Conservation (phyloP, 2,113 vertebrate genomes). For the Cheirogaleus medius region DNA sequence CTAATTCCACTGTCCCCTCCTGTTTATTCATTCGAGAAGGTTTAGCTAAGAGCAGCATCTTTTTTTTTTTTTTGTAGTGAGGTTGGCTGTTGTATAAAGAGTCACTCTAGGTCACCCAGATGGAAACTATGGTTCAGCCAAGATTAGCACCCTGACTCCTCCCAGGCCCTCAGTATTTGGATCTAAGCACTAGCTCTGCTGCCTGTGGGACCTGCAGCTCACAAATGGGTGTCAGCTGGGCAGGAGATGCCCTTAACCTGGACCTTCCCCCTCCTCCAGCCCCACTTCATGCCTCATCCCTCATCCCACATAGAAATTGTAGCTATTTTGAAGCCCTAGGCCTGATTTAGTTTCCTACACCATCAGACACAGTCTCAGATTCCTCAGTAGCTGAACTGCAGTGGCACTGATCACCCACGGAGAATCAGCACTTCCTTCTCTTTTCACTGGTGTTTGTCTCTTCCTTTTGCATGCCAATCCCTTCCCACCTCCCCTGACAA, state of each 20-base stretch:
- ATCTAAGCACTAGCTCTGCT: background rate
- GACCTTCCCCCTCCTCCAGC: background rate
- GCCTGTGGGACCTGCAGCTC: background rate
- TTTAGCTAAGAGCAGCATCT: background rate
- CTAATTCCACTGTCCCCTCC: background rate
- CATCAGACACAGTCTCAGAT: background rate
- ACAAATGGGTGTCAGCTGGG: background rate
- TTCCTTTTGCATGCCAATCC: background rate
- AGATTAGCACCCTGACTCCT: background rate
- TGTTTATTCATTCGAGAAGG: background rate
- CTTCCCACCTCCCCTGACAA: background rate
- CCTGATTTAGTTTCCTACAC: background rate
- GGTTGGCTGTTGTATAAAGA: background rate
- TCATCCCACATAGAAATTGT: background rate
- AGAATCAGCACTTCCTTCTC: background rate
- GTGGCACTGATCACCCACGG: background rate
- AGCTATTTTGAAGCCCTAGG: background rate
- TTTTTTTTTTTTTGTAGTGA: background rate
- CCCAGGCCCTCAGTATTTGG: background rate
- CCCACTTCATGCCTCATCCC: too few relatives aligned
- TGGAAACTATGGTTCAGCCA: slow-evolving; percentile 14
- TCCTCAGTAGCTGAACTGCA: background rate
- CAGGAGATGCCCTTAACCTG: background rate
- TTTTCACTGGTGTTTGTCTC: background rate
- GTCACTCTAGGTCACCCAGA: slow-evolving; percentile 33